Conservation (phyloP, 2,797 vertebrate species). For the Poliocrania exsul region DNA sequence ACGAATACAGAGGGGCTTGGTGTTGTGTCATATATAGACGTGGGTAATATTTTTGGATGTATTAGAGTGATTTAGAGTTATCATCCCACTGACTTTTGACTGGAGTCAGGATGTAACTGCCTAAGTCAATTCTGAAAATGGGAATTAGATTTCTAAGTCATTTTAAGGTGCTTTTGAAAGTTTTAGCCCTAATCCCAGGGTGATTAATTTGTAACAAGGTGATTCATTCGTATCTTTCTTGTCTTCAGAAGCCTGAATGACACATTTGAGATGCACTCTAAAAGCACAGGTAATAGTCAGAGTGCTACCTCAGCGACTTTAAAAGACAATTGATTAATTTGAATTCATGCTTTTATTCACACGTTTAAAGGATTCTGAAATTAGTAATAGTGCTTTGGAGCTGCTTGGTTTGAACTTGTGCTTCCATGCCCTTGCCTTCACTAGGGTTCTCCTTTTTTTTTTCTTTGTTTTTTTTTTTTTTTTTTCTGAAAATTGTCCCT, state of each 20-base stretch:
- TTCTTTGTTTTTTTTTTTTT: neutral
- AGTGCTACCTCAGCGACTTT: slow-evolving; percentile 65
- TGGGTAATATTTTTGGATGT: slow-evolving; percentile 26
- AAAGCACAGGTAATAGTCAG: slow-evolving; percentile 60
- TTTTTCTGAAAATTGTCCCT: neutral
- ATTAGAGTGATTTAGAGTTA: slow-evolving; percentile 52
- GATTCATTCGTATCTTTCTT: slow-evolving; percentile 47
- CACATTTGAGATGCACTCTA: slow-evolving; percentile 51
- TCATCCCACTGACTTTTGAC: slow-evolving; percentile 53
- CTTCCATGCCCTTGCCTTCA: neutral
- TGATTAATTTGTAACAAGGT: slow-evolving; percentile 63
- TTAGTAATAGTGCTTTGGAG: neutral
- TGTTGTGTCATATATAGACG: neutral
- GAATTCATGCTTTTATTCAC: slow-evolving; percentile 58
- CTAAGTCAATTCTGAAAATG: slow-evolving; percentile 59
- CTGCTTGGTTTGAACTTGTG: slow-evolving; percentile 3
- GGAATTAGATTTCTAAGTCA: slow-evolving; percentile 58
- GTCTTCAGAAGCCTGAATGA: slow-evolving; percentile 57
- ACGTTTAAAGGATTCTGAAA: slow-evolving; percentile 38
- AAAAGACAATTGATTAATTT: slow-evolving; percentile 73
- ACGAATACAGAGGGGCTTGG: neutral
- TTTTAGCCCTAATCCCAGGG: slow-evolving; percentile 51
- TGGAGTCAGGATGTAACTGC: slow-evolving; percentile 34
- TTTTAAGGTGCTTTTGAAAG: slow-evolving; percentile 63
- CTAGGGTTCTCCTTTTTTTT: neutral